phyloP scores from a whole-genome alignment of 92 coral and sea anemone genomes.

The Porites divaricata region DNA sequence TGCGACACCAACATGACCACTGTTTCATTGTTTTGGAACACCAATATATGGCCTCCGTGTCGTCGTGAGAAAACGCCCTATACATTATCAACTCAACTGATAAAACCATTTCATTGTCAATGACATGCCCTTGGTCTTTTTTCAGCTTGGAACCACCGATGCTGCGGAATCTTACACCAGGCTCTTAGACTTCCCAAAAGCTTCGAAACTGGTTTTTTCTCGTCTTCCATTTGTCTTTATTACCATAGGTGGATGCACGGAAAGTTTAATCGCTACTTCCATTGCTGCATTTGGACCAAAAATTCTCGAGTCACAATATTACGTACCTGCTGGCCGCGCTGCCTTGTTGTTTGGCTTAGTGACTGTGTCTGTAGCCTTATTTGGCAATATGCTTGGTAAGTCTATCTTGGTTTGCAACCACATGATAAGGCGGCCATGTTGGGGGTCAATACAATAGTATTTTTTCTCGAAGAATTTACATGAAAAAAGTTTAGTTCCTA shows the following conservation, averaged over 20 bases:
- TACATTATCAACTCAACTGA: too few relatives aligned
- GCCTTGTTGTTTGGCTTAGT: constrained; percentile 78
- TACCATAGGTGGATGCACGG: constrained; percentile 73
- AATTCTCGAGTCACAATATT: constrained; percentile 76
- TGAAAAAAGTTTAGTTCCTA: too few relatives aligned
- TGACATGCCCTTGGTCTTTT: not conserved
- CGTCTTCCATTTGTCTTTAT: constrained; percentile 69
- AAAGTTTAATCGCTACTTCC: constrained; percentile 66
- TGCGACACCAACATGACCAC: too few relatives aligned
- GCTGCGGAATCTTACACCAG: constrained; percentile 48
- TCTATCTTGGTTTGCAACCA: not conserved
- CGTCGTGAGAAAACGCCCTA: too few relatives aligned
- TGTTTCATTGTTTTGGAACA: too few relatives aligned
- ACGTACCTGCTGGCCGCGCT: constrained; percentile 61
- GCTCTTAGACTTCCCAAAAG: constrained; percentile 71
- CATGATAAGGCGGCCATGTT: too few relatives aligned
- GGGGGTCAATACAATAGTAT: too few relatives aligned
- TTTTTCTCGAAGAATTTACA: too few relatives aligned
- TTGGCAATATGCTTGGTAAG: constrained; percentile 87
- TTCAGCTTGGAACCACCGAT: constrained; percentile 1
- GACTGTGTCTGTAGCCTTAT: constrained; percentile 66
- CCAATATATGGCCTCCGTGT: too few relatives aligned
- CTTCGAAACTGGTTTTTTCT: constrained; percentile 68
- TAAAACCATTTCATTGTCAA: not conserved
- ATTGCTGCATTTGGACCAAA: constrained; percentile 87